Base-by-base conservation (phyloP, 1,140 invertebrate genomes). In the Eurosta solidaginis region DNA sequence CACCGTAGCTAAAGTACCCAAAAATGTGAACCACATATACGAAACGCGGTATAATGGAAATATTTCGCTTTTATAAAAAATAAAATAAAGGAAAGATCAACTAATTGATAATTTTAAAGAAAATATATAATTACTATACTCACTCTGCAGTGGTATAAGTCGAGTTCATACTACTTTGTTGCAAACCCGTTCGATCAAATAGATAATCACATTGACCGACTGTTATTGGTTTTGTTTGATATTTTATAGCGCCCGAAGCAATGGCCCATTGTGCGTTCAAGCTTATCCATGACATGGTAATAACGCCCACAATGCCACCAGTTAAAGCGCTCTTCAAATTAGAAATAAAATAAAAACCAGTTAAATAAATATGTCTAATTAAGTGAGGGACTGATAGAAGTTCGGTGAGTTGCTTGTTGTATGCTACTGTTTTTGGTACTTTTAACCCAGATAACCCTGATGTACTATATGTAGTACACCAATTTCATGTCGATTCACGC, bases 211-310 rank as follows among this genome's bases (percentile, higher is more conserved):
- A 96, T 29, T 93, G 92, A 45, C 92, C 91, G 0, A 92, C 92
- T 14, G 89, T 92, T 5, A 93, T 88, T 0, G 91, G 89, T 87
- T 93, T 94, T 59, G 91, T 91, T 2, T 91, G 88, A 81, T 92
- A 92, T 25, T 83, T 90, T 50, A 91, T 82, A 79, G 89, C 86
- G 3, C 92, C 92, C 14, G 88, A 88, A 0, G 92, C 91, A 47
- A 95, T 93, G 0, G 93, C 91, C 50, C 94, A 88, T 85, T 96
- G 93, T 0, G 94, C 92, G 27, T 95, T 94, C 12, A 96, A 89
- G 40, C 93, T 94, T 59, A 97, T 92, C 94, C 94, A 96, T 7
- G 93, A 91, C 80, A 95, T 92, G 17, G 94, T 88, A 5, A 89
- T 83, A 3, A 96, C 88, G 73, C 93, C 91, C 33, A 90, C 83